These are phyloP conservation scores for Aphis gossypii DNA, from an alignment of 1,140 invertebrate species.

Conservation along the genomic window DNA sequence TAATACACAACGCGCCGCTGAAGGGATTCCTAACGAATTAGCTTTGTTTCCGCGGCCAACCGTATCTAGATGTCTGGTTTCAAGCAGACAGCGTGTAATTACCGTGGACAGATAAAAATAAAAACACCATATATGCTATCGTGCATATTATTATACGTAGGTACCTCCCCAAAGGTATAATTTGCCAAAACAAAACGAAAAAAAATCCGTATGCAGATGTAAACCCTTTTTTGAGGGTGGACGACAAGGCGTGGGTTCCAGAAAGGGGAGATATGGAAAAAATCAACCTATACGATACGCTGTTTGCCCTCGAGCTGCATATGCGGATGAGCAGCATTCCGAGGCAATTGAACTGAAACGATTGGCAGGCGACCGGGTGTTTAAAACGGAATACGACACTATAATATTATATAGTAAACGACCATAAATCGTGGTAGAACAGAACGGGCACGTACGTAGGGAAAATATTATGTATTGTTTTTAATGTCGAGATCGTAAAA, in stretches of 20 bases:
- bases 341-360: constrained; percentile 24
- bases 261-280: background rate
- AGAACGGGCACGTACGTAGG: background rate
- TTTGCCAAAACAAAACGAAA: constrained; percentile 31
- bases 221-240: background rate
- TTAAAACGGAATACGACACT: constrained; percentile 13
- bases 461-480: constrained; percentile 1
- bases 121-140: background rate
- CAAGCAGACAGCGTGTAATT: constrained; percentile 55
- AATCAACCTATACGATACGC: background rate
- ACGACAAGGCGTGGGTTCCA: background rate
- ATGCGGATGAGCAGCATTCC: constrained; percentile 14
- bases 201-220: constrained; percentile 37
- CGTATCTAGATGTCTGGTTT: constrained; percentile 41
- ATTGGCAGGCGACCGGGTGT: constrained; percentile 38
- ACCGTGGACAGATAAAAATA: constrained; percentile 38
- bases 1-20: constrained; percentile 4
- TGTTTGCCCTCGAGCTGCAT: background rate
- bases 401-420: constrained; percentile 24
- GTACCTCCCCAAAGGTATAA: constrained; percentile 7
- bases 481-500: constrained; percentile 1
- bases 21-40: constrained; percentile 52
- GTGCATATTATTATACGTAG: background rate
- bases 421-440: constrained; percentile 11
- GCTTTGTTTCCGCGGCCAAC: constrained; percentile 51